Conservation (phyloP, 2,888 invertebrate genomes). For the Chaetogeoica ovagalla region DNA sequence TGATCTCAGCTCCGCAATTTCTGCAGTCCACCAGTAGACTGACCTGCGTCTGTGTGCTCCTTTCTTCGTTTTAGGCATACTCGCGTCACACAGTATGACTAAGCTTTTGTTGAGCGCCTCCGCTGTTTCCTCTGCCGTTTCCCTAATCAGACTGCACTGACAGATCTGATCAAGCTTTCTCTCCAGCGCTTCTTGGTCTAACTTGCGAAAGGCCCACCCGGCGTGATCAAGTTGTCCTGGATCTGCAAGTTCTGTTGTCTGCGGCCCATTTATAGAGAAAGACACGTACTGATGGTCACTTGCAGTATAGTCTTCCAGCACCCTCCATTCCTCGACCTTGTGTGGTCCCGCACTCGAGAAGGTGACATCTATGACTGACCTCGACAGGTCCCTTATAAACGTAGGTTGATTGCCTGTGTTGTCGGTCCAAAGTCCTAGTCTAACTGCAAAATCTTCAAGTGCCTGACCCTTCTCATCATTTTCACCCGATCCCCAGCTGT, state of each 20-base stretch:
- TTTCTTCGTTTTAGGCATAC: neutral
- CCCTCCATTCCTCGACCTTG: too few species aligned
- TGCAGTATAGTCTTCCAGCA: too few species aligned
- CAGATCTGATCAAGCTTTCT: neutral
- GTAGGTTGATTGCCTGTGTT: too few species aligned
- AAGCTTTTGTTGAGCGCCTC: neutral
- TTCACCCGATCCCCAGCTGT: neutral
- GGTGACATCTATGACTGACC: too few species aligned
- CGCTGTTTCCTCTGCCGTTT: neutral
- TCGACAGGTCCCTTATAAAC: too few species aligned
- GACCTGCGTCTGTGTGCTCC: neutral
- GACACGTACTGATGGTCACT: too few species aligned
- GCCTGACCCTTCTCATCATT: too few species aligned
- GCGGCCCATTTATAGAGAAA: neutral
- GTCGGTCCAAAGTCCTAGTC: too few species aligned
- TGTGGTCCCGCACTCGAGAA: too few species aligned
- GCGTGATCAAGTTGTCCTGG: neutral
- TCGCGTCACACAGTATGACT: neutral
- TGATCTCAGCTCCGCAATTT: neutral
- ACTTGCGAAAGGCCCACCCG: neutral
- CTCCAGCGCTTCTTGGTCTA: neutral
- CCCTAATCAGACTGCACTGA: rapidly evolving
- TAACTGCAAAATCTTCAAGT: too few species aligned
- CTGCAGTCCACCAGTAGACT: neutral
- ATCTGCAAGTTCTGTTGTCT: too few species aligned